Base-by-base conservation (phyloP, 2,113 vertebrate species). In the Astur gentilis region DNA sequence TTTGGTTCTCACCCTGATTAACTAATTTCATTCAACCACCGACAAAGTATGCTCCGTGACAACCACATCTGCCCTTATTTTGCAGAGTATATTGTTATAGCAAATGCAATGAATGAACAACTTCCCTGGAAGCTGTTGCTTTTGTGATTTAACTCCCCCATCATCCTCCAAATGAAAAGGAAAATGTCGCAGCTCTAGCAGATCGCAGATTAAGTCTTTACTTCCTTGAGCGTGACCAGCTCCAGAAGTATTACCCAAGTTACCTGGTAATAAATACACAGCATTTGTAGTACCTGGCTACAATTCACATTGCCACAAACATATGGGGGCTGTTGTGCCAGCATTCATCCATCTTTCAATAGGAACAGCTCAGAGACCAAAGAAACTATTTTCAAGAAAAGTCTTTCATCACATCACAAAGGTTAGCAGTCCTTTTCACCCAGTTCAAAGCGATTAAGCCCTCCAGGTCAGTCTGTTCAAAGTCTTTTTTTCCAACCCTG, bases 41-140 rank as follows among this genome's bases (percentile, higher is more conserved):
- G 16, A 36, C 27, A 11, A 70, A 54, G 38, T 2, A 2, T 5
- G 36, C 17, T 8, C 14, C 4, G 1, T 13, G 34, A 17, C 72
- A 49, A 19, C 40, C 26, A 3, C 69, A 27, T 32, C 55, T 18
- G 29, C 40, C 64, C n/a, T 29, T 3, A 5, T 25, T 34, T 11
- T 10, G 25, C 27, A 6, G 69, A 10, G 17, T 2, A 12, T 3
- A 7, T 38, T 2, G 13, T 26, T 38, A 27, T 0, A 8, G 42
- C 16, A 19, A 22, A 76, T 2, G 10, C 54, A 21, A 14, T 0
- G 29, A 66, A 16, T 1, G 34, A 40, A 16, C 16, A 1, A 29
- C 22, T 25, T 52, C 26, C 50, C 10, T 2, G 45, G n/a, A 42
- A 79, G 71, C 25, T 3, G 64, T 2, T 20, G 11, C 11, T 67